Base-by-base conservation (phyloP, 2,113 vertebrate species). In the Crotalus viridis region DNA sequence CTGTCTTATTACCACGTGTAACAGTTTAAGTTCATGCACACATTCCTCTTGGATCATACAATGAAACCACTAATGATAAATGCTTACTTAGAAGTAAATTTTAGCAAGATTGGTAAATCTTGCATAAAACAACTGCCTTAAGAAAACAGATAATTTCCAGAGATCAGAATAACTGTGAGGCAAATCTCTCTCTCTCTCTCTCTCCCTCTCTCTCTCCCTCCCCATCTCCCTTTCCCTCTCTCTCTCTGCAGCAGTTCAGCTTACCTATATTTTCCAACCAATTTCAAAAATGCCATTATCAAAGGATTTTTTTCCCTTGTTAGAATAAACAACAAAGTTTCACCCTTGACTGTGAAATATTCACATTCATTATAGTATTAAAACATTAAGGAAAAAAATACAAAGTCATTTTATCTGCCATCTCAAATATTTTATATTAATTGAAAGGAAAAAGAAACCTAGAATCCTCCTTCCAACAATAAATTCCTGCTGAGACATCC, bases 11-110 rank as follows among this genome's bases (percentile, higher is more conserved):
- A 81, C n/a, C 88, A 10, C 93, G 54, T 90, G 22, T 87, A 85
- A 92, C 3, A 17, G 74, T 92, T 57, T 96, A 92, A 57, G 88
- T 43, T 93, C 61, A 94, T 95, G 88, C 17, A 85, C 55, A 54
- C 13, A 39, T 57, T 81, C 51, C 24, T 85, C 15, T 33, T 21
- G 8, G 21, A n/a, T 39, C 19, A 39, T 10, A 74, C n/a, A 69
- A 74, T n/a, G 22, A 61, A 21, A 64, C 46, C 43, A 17, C 7
- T n/a, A 21, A 21, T n/a, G 9, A 5, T 51, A 52, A 26, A 55
- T 55, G 89, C 4, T 54, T 74, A 52, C 61, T 51, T 74, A 48
- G 46, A 33, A 26, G 28, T 69, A 94, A 87, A 2, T 89, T 2
- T 15, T 89, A 39, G 51, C 39, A 81, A 61, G 15, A 51, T 92